Evolutionary conservation across 2,888 invertebrate genomes (phyloP), one percentile per base, ranked within the genome.

Genomic region (Scrobipalpa costella): DNA sequence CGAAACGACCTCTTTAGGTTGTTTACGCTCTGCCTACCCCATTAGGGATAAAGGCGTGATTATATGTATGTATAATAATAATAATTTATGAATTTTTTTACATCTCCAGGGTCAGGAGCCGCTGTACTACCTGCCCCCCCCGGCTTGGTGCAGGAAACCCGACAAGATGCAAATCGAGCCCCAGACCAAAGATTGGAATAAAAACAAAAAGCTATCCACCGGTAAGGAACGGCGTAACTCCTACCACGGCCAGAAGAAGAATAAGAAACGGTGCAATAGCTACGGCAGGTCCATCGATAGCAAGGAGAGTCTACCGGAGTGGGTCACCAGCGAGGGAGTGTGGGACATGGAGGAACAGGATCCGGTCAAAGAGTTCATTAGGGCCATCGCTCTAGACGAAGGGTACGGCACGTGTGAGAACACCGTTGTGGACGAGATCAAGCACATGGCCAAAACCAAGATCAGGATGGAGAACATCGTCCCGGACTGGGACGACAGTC

Each of bases 361-460:
- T 70, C 90, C 90, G 1, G 88, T 92, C 47, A 84, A 86, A 68
- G 92, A 92, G 76, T 92, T 90, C 74, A 89, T 91, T 65, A 78
- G 88, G 67, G 90, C 90, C 15, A 82, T 90, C 52, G 90, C 90
- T 34, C 72, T 87, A 47, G 92, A 92, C 76, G 92, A 92, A 75
- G 92, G 92, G 52, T 92, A 92, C 76, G 91, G 90, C 66, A 92
- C 92, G 7, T 89, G 90, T 67, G 92, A 92, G 77, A 91, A 90
- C 70, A 92, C 92, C 6, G 80, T 86, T 68, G 81, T 83, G 0
- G 88, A 90, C 64, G 90, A 91, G 66, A 68, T 85, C 57, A 83
- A 78, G 67, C 80, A 80, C 63, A 78, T 78, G 49, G 74, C 76
- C 15, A 77, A 77, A 60, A 77, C 74, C 9, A 81, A 80, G 70